A percentile compares a stretch with the other conserved stretches of the same genome.
phyloP scores from a whole-genome alignment of 2,888 invertebrate species.

The Drepanosiphum platanoidis region DNA sequence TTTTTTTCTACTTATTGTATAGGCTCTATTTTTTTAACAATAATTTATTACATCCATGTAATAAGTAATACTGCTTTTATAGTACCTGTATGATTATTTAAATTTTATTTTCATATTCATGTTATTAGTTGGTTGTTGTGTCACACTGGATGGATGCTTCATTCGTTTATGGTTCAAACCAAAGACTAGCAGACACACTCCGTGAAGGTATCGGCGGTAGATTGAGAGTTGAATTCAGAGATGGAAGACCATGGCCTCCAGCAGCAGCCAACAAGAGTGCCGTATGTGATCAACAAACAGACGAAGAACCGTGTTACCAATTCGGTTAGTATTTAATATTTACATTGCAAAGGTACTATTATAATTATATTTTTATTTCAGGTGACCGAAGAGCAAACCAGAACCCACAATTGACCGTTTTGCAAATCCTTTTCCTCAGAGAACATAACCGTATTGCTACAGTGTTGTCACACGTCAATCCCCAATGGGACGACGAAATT shows the following conservation, averaged over 20 bases:
- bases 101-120: neutral
- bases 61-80: too few species aligned
- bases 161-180: slow-evolving; percentile 65
- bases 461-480: slow-evolving; percentile 75
- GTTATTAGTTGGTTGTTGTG: slow-evolving; percentile 65
- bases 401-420: slow-evolving; percentile 77
- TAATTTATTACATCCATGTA: too few species aligned
- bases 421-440: slow-evolving; percentile 80
- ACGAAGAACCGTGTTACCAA: slow-evolving; percentile 77
- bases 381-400: slow-evolving; percentile 83
- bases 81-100: too few species aligned
- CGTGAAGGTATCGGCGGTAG: slow-evolving; percentile 65
- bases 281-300: slow-evolving; percentile 75
- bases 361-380: slow-evolving; percentile 66
- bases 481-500: slow-evolving; percentile 78
- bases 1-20: too few species aligned
- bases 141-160: slow-evolving; percentile 66
- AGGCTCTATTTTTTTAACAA: too few species aligned
- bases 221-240: slow-evolving; percentile 71
- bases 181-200: slow-evolving; percentile 64
- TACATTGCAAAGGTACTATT: neutral
- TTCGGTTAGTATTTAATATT: slow-evolving; percentile 71
- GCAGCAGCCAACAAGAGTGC: slow-evolving; percentile 75
- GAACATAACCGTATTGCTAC: slow-evolving; percentile 84
- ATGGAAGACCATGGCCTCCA: slow-evolving; percentile 79